Conservation (phyloP, 2,888 invertebrate genomes). For the Deroplatys truncata region DNA sequence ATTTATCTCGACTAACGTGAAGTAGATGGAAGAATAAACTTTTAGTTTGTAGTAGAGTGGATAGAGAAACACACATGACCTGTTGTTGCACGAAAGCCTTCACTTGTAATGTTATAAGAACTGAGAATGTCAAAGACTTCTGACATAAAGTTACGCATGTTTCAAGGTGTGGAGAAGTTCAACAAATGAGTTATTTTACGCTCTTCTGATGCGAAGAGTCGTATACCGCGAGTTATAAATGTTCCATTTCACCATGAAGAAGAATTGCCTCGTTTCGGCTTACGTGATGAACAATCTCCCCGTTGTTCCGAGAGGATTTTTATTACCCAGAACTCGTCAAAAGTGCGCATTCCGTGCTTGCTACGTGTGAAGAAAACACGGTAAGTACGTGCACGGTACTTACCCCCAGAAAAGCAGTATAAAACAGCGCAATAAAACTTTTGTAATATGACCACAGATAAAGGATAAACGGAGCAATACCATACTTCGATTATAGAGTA, state of each 20-base stretch:
- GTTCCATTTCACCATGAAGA: neutral
- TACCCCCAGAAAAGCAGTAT: too few relatives aligned
- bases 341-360: neutral
- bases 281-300: neutral
- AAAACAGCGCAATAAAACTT: too few relatives aligned
- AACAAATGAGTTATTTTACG: neutral
- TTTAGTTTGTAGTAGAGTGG: too few relatives aligned
- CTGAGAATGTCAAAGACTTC: too few relatives aligned
- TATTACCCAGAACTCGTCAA: neutral
- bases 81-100: too few relatives aligned
- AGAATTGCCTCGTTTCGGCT: neutral
- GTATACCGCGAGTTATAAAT: neutral
- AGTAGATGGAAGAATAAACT: too few relatives aligned
- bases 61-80: too few relatives aligned
- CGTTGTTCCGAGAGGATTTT: neutral
- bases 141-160: too few relatives aligned
- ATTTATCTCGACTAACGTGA: too few relatives aligned
- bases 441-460: neutral
- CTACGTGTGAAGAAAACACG: neutral
- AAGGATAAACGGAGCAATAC: neutral
- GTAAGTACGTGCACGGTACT: too few relatives aligned
- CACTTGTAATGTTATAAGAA: too few relatives aligned
- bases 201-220: neutral
- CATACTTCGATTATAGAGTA: neutral
- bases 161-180: neutral